Evolutionary conservation across 2,797 vertebrate species (phyloP), one percentile per base, ranked within the genome.

Genomic region (Malacoraja senta): DNA sequence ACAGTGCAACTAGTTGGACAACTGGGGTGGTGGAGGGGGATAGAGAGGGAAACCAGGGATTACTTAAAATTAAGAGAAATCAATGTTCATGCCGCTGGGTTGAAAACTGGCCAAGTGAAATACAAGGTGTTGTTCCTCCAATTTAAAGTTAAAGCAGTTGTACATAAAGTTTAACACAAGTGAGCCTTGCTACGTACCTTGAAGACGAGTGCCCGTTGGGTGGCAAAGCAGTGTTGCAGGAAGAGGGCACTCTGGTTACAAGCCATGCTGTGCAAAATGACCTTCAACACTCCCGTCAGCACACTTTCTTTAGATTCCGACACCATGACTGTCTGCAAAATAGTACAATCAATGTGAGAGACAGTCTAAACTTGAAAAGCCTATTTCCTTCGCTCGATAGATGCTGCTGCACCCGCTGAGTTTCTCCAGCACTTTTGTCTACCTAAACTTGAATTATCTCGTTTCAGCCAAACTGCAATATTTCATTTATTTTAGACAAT

Each of bases 301-400:
- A 98, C 94, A 38, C 97, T 98, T 95, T 99, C 98, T 95, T 98
- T 98, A 94, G 98, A 96, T 95, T 99, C 98, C 0, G 97, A 98
- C 84, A 97, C 95, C 94, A 98, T 95, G 94, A 97, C 97, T 0
- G 97, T 97, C 97, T 97, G 93, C 1, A 88, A 88, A 88, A 65
- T 15, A 88, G 61, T 13, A 61, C 44, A 29, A 63, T 13, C 29
- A 84, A 61, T 6, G 32, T 68, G 8, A 35, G 29, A 65, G 6
- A 19, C 17, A 32, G 13, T 79, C 3, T 35, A 1, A 32, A 65
- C 1, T 88, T 65, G n/a, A 68, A 88, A n/a, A n/a, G n/a, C n/a
- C n/a, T n/a, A n/a, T n/a, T n/a, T n/a, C n/a, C n/a, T n/a, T n/a
- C n/a, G n/a, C n/a, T n/a, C n/a, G n/a, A n/a, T n/a, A n/a, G n/a